A percentile compares a stretch with the other conserved stretches of the same genome.
phyloP scores from a whole-genome alignment of 2,888 invertebrate species.

The Stenodera caucasica region DNA sequence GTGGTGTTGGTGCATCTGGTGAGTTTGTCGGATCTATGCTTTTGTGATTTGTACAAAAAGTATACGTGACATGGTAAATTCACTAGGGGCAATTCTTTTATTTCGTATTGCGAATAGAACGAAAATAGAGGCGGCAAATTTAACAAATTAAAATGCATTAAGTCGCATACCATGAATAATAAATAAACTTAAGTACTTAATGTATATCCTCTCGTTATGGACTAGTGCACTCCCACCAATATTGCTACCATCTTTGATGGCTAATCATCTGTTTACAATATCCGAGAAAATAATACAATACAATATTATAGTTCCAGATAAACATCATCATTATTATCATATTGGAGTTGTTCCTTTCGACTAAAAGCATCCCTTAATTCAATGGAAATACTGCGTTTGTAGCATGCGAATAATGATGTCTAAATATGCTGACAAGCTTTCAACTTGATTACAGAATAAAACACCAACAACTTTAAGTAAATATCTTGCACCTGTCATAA shows the following conservation, averaged over 20 bases:
- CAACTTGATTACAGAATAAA: conserved; percentile 30
- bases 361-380: conserved; percentile 15
- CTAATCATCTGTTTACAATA: conserved; percentile 14
- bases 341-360: not conserved
- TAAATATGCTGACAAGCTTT: conserved; percentile 24
- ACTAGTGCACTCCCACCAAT: conserved; percentile 23
- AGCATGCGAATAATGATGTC: conserved; percentile 8
- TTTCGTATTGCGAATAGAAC: conserved; percentile 32
- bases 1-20: conserved; percentile 41
- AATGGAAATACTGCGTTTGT: conserved; percentile 1
- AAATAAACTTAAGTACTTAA: conserved; percentile 32
- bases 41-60: conserved; percentile 49
- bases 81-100: conserved; percentile 35
- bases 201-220: conserved; percentile 24
- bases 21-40: conserved; percentile 48
- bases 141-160: conserved; percentile 39
- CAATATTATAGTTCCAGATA: not conserved
- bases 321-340: not conserved
- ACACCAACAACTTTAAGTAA: conserved; percentile 34
- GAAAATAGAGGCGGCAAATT: conserved; percentile 33
- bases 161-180: conserved; percentile 33
- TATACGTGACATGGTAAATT: conserved; percentile 48
- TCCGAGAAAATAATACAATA: not conserved
- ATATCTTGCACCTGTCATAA: conserved; percentile 40
- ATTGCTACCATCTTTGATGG: conserved; percentile 5